Percentiles rank a stretch among this genome's conserved stretches.
phyloP scores from a whole-genome alignment of 2,888 invertebrate genomes.

The Tachina grossa region DNA sequence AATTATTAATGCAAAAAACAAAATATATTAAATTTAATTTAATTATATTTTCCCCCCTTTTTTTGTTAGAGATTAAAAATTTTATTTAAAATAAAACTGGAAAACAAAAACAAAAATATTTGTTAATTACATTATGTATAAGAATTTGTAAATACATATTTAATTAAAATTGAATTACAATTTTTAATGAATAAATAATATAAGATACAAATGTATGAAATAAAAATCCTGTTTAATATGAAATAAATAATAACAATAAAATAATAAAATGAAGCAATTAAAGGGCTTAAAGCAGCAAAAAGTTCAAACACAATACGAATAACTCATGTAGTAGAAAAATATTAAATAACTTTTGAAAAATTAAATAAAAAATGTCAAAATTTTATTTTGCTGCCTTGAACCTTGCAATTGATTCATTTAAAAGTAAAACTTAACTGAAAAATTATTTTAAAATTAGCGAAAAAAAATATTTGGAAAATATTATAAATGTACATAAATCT shows the following conservation, averaged over 20 bases:
- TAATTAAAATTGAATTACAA: slow-evolving; percentile 33
- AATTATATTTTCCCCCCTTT: slow-evolving; percentile 37
- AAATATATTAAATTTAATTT: slow-evolving; percentile 49
- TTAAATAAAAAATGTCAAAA: no score
- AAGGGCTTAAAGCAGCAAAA: neutral
- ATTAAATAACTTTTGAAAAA: no score
- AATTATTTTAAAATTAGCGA: no score
- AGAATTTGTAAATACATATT: slow-evolving; percentile 62
- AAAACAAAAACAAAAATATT: slow-evolving; percentile 13
- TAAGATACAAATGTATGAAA: neutral
- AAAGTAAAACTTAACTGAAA: no score
- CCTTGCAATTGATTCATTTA: no score
- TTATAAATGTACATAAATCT: no score
- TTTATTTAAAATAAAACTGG: slow-evolving; percentile 14
- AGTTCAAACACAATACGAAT: neutral
- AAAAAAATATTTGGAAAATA: no score
- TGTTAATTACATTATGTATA: slow-evolving; percentile 27
- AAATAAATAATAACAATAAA: slow-evolving; percentile 28
- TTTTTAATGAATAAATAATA: slow-evolving; percentile 22
- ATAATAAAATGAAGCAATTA: neutral
- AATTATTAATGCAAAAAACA: slow-evolving; percentile 24
- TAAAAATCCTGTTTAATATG: slow-evolving; percentile 32
- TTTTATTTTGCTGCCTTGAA: no score
- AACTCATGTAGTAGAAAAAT: no score
- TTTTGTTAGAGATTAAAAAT: slow-evolving; percentile 43